Evolutionary conservation across 2,888 invertebrate species (phyloP).

Genomic region (Oligia fasciuncula): DNA sequence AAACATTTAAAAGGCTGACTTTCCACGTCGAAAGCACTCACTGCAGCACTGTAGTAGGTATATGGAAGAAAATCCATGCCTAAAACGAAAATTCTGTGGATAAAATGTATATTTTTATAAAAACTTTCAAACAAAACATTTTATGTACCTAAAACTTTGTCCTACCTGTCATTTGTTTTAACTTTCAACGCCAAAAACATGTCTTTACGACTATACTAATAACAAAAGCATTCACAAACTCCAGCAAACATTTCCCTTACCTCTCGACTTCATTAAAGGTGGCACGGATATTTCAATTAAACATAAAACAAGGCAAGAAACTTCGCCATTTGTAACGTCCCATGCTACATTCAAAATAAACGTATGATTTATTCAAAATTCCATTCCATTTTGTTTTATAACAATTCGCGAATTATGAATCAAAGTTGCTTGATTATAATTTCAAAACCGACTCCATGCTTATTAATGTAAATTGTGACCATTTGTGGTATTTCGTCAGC

Average conservation of each 20-base stretch:
- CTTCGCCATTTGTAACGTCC: constrained; percentile 72
- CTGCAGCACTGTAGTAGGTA: background rate
- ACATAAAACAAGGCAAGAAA: constrained; percentile 67
- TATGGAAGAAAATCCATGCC: background rate
- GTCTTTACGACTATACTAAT: constrained; percentile 48
- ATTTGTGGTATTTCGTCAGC: constrained; percentile 53
- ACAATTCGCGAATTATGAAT: constrained; percentile 58
- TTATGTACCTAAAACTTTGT: background rate
- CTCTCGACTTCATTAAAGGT: constrained; percentile 71
- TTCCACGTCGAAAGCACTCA: background rate
- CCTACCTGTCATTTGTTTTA: constrained; percentile 4
- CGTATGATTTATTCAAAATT: constrained; percentile 70
- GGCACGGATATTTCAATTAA: constrained; percentile 74
- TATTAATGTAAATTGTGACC: constrained; percentile 59
- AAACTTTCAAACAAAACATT: background rate
- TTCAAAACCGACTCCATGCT: constrained; percentile 58
- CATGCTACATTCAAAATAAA: constrained; percentile 67
- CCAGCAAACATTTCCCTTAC: constrained; percentile 66
- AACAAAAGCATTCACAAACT: constrained; percentile 67
- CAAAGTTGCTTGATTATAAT: constrained; percentile 62
- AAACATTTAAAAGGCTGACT: background rate
- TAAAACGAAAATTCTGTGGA: background rate
- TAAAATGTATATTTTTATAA: too few relatives aligned
- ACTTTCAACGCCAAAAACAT: constrained; percentile 24
- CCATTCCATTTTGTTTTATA: constrained; percentile 63